These are phyloP conservation scores for Nephrotoma guestfalica DNA, from an alignment of 2,888 invertebrate species.

Conservation along the genomic window DNA sequence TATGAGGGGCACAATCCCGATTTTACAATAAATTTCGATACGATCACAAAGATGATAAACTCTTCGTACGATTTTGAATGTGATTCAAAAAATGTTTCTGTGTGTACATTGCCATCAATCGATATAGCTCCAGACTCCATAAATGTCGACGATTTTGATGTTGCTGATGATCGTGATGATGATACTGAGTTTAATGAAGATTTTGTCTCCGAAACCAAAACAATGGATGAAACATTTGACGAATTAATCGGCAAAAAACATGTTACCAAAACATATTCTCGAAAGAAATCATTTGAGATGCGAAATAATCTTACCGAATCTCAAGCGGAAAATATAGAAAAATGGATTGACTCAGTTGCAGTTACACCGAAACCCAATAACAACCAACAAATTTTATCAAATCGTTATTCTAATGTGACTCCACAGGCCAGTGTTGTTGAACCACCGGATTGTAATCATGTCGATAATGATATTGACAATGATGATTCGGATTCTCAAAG, in stretches of 20 bases:
- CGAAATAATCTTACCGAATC: not conserved
- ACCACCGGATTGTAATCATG: not conserved
- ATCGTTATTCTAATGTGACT: not conserved
- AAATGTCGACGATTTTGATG: not conserved
- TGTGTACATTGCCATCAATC: not conserved
- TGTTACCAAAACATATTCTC: slow-evolving; percentile 14
- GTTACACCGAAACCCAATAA: not conserved
- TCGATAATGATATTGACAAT: not conserved
- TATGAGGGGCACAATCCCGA: not conserved
- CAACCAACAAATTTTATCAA: not conserved
- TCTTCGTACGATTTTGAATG: not conserved
- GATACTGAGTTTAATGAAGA: not conserved
- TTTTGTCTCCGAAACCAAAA: not conserved
- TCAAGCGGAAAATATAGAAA: not conserved
- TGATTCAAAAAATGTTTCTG: not conserved
- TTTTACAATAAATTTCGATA: not conserved
- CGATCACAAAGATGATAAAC: not conserved
- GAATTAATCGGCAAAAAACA: slow-evolving; percentile 17
- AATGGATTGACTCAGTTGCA: not conserved
- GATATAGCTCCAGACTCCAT: not conserved
- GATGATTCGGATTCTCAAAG: not conserved
- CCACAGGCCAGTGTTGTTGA: not conserved
- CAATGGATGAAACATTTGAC: slow-evolving; percentile 19
- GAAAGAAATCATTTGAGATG: slow-evolving; percentile 9
- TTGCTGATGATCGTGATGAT: not conserved